phyloP scores from a whole-genome alignment of 2,797 vertebrate genomes.

The Channallabes apus region DNA sequence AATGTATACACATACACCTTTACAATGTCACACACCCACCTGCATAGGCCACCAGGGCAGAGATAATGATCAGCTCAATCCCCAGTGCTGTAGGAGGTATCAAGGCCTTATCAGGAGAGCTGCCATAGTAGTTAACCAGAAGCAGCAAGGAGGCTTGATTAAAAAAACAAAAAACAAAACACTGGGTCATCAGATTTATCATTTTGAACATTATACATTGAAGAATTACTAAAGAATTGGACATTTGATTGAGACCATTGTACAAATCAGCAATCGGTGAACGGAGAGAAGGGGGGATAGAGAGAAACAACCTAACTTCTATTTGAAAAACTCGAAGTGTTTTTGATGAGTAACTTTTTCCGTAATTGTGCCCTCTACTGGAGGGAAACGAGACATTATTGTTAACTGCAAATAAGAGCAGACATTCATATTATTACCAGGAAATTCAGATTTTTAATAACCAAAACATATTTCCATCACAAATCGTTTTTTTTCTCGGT shows the following conservation, averaged over 20 bases:
- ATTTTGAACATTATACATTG: not conserved
- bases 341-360: not conserved
- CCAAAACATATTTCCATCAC: not conserved
- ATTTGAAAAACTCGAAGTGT: not conserved
- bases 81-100: constrained; percentile 79
- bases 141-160: constrained; percentile 80
- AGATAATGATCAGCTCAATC: constrained; percentile 74
- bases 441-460: not conserved
- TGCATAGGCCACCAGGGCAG: constrained; percentile 76
- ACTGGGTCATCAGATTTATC: not conserved
- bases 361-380: not conserved
- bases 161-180: not conserved
- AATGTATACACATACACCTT: not conserved
- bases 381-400: not conserved
- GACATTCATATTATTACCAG: not conserved
- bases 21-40: constrained; percentile 66
- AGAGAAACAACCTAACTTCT: not conserved
- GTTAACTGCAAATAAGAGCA: not conserved
- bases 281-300: not conserved
- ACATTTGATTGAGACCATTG: not conserved
- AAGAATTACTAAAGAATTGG: not conserved
- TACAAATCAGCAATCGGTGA: not conserved
- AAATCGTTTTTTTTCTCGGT: not conserved
- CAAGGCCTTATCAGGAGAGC: constrained; percentile 56
- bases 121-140: constrained; percentile 77